Evolutionary conservation across 2,797 vertebrate genomes (phyloP).

Genomic region (Arremon brunneinucha): DNA sequence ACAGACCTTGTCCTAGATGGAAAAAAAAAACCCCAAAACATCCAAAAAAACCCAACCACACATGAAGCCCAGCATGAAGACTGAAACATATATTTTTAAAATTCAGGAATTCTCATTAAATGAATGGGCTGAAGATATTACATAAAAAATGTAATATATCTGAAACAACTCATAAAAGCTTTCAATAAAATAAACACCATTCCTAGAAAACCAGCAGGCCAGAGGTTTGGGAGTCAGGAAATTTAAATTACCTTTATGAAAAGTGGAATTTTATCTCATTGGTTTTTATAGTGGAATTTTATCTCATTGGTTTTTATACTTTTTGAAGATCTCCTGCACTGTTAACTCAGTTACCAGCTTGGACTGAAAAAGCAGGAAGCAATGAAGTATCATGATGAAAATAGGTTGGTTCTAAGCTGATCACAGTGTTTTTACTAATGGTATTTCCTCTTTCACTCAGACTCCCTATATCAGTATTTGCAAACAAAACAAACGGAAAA

Average conservation of each 20-base stretch:
- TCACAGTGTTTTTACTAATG: not conserved
- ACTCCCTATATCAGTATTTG: not conserved
- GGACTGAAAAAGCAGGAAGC: not conserved
- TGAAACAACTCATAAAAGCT: not conserved
- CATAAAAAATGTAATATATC: not conserved
- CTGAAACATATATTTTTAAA: not conserved
- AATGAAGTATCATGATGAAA: not conserved
- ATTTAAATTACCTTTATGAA: not conserved
- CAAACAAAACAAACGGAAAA: not conserved
- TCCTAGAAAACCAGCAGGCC: not conserved
- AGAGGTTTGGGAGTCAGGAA: not conserved
- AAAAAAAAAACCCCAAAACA: accelerated
- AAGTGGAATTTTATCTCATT: not conserved
- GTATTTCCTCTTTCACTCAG: not conserved
- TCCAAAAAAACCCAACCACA: not conserved
- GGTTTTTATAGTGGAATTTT: not conserved
- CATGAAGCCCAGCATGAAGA: not conserved
- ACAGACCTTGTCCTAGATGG: not conserved
- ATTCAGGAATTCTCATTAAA: not conserved
- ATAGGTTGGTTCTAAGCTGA: not conserved
- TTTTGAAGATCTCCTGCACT: not conserved
- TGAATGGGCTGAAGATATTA: not conserved
- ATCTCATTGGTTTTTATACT: not conserved
- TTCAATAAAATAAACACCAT: not conserved
- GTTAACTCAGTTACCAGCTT: not conserved